These are phyloP conservation scores for Euthynnus affinis DNA, from an alignment of 2,797 vertebrate genomes.

Conservation along the genomic window DNA sequence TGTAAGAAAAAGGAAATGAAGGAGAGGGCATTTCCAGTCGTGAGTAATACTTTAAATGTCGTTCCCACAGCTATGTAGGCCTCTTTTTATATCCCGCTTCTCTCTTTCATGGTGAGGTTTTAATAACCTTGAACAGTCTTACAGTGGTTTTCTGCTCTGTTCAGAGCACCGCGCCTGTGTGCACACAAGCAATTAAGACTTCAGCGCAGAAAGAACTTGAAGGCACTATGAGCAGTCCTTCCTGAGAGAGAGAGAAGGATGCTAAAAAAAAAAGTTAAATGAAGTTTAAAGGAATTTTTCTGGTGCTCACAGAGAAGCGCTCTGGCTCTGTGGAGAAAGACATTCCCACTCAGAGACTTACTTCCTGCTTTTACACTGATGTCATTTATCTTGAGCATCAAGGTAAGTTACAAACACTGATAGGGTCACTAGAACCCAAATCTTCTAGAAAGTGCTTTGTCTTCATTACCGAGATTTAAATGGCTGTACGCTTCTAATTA, in stretches of 20 bases:
- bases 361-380: background rate
- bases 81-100: conserved; percentile 23
- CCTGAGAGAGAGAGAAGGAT: background rate
- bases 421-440: background rate
- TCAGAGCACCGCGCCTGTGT: conserved; percentile 31
- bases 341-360: conserved; percentile 29
- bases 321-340: conserved; percentile 7
- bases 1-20: conserved; percentile 4
- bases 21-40: conserved; percentile 29
- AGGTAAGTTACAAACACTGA: background rate
- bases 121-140: conserved; percentile 62
- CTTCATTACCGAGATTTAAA: conserved; percentile 30
- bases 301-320: conserved; percentile 10
- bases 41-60: conserved; percentile 39
- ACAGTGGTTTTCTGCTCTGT: conserved; percentile 34
- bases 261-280: conserved; percentile 30
- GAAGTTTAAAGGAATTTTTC: conserved; percentile 40
- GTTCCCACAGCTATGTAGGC: conserved; percentile 15
- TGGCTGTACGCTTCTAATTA: conserved; percentile 27
- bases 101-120: conserved; percentile 47
- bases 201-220: conserved; percentile 32
- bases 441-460: conserved; percentile 2
- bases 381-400: conserved; percentile 6
- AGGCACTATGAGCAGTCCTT: conserved; percentile 24
- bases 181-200: conserved; percentile 69